Evolutionary conservation across 53 echinoderm and acorn worm genomes (phyloP).

Genomic region (Hippasteria phrygiana): DNA sequence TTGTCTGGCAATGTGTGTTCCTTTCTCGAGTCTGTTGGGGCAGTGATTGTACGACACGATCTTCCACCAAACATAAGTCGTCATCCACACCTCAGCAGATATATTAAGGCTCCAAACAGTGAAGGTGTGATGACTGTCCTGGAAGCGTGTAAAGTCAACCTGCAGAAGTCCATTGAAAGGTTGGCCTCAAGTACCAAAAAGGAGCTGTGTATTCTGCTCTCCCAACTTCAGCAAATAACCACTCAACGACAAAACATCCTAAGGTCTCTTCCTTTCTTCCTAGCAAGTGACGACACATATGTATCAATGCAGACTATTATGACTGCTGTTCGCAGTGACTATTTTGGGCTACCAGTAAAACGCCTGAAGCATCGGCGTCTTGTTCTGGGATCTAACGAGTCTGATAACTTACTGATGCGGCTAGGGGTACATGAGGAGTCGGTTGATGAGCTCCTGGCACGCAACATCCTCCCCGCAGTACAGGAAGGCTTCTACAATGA

Average conservation of each 20-base stretch:
- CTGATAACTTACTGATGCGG: background rate
- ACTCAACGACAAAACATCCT: background rate
- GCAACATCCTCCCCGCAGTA: constrained; percentile 48
- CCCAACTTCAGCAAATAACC: background rate
- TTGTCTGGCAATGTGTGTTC: constrained; percentile 21
- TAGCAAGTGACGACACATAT: background rate
- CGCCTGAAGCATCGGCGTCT: constrained; percentile 15
- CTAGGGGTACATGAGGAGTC: constrained; percentile 18
- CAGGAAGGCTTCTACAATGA: constrained; percentile 24
- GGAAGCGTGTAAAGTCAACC: background rate
- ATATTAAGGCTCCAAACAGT: constrained; percentile 12
- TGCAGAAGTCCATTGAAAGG: background rate
- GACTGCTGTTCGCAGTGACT: constrained; percentile 20
- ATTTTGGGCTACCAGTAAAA: constrained; percentile 40
- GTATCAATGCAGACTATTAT: background rate
- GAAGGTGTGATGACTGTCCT: constrained; percentile 31
- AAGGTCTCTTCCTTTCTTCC: constrained; percentile 18
- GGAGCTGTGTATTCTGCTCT: constrained; percentile 11
- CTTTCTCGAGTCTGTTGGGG: constrained; percentile 35
- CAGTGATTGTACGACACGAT: constrained; percentile 22
- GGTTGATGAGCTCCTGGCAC: constrained; percentile 6
- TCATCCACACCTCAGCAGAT: background rate
- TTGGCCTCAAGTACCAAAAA: background rate
- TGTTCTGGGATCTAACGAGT: background rate
- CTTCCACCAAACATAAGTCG: background rate